These are phyloP conservation scores for Dinoponera quadriceps DNA, from an alignment of 1,140 invertebrate species.

Conservation along the genomic window DNA sequence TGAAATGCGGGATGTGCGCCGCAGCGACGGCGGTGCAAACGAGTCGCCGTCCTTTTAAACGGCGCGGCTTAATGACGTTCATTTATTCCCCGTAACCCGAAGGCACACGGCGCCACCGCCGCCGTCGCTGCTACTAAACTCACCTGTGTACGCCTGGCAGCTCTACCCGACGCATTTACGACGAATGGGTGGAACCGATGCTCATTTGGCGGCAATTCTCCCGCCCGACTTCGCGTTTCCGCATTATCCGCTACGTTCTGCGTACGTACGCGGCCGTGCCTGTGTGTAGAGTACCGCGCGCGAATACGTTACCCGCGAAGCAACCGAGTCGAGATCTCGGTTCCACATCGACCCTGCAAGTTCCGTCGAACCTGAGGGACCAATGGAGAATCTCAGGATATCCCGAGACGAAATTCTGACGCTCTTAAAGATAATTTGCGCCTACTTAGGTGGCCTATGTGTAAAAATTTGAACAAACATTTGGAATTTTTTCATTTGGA, in stretches of 20 bases:
- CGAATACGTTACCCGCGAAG: not conserved
- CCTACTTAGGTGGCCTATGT: too few relatives aligned
- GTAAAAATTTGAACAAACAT: too few relatives aligned
- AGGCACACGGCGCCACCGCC: conserved; percentile 35
- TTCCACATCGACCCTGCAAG: too few relatives aligned
- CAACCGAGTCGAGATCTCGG: too few relatives aligned
- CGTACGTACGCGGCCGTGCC: not conserved
- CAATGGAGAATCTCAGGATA: too few relatives aligned
- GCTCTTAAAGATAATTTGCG: too few relatives aligned
- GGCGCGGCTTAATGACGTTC: conserved; percentile 20
- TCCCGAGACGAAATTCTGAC: too few relatives aligned
- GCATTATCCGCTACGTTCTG: conserved; percentile 52
- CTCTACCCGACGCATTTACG: conserved; percentile 53
- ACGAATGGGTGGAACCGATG: conserved; percentile 65
- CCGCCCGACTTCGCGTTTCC: conserved; percentile 26
- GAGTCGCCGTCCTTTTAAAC: conserved; percentile 48
- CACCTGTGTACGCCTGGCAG: conserved; percentile 27
- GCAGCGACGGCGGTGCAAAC: conserved; percentile 1
- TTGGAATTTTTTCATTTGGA: too few relatives aligned
- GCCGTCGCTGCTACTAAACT: conserved; percentile 19
- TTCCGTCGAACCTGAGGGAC: too few relatives aligned
- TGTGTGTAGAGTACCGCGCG: not conserved
- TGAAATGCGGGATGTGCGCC: conserved; percentile 26
- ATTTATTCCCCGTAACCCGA: conserved; percentile 42
- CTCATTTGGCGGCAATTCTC: conserved; percentile 42